A percentile compares a stretch with the other conserved stretches of the same genome.
phyloP scores from a whole-genome alignment of 2,888 invertebrate genomes.

The Operophtera brumata region DNA sequence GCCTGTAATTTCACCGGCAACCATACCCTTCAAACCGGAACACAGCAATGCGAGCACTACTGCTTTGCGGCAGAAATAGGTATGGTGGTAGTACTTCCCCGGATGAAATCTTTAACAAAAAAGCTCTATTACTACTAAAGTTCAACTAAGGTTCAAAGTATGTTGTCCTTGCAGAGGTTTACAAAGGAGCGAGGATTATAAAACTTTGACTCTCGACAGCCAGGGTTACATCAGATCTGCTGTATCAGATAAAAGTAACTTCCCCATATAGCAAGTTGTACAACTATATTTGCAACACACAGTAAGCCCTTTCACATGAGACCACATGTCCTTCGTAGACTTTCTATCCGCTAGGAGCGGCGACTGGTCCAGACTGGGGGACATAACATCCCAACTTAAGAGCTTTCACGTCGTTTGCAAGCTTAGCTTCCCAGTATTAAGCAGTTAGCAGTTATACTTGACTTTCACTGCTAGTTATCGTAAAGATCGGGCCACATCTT shows the following conservation, averaged over 20 bases:
- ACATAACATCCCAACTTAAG: background rate
- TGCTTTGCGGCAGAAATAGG: too few species aligned
- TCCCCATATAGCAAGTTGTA: constrained; percentile 4
- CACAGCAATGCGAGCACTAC: too few species aligned
- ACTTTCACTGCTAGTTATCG: constrained; percentile 1
- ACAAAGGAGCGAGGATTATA: too few species aligned
- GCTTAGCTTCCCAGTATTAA: constrained; percentile 8
- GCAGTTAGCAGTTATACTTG: background rate
- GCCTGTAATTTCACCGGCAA: too few species aligned
- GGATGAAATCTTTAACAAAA: too few species aligned
- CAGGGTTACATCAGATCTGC: background rate
- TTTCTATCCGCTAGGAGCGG: constrained; percentile 15
- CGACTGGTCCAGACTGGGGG: background rate
- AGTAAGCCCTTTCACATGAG: constrained; percentile 7
- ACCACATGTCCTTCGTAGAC: constrained; percentile 13
- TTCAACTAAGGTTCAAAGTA: too few species aligned
- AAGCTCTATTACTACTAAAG: too few species aligned
- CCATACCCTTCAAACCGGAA: too few species aligned
- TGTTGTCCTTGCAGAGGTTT: too few species aligned
- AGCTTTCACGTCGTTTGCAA: constrained; percentile 12
- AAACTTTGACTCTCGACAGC: too few species aligned
- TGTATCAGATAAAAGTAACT: background rate
- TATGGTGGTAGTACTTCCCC: too few species aligned
- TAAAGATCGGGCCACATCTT: too few species aligned
- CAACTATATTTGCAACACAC: constrained; percentile 4